Evolutionary conservation across 2,888 invertebrate genomes (phyloP), one percentile per base, ranked within the genome.

Genomic region (Orthosia incerta): DNA sequence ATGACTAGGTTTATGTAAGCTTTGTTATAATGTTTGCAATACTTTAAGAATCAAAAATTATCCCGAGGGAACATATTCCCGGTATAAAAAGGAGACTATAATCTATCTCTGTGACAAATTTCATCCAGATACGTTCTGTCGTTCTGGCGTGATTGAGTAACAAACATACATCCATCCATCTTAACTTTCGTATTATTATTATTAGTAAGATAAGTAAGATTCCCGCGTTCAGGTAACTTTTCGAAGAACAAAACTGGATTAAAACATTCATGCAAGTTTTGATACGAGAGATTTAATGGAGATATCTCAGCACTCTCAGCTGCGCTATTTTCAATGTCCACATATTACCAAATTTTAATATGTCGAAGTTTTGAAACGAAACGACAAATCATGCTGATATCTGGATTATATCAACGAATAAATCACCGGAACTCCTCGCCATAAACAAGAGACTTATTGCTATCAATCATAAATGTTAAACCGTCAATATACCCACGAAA

Each of bases 1-100:
- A 12, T 63, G 57, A 65, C 48, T 46, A 46, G 23, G 23, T 56
- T 57, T 62, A 46, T 69, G 46, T 48, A 48, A 53, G 26, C 5
- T 56, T 16, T 26, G 45, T 61, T 15, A 57, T 57, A 63, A 82
- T 56, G 46, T 77, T 60, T 0, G 55, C 26, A 11, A 23, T 20
- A 51, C 39, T 64, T 82, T 23, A 31, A 61, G 57, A 83, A 71
- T 71, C 31, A 7, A 31, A 31, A 31, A 31, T 7, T 31, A 31
- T 31, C 31, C 31, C 31, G 31, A 31, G 31, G 31, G 31, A 31
- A 31, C 31, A 7, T 7, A 31, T 31, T 57, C 45, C 31, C 7
- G 31, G 31, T 5, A 31, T 26, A 7, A 31, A 31, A 31, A 31
- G 31, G 0, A 5, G 31, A 31, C 7, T 1, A 31, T 31, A 31